Conservation (phyloP, 1,140 invertebrate species). For the Saccostrea echinata region DNA sequence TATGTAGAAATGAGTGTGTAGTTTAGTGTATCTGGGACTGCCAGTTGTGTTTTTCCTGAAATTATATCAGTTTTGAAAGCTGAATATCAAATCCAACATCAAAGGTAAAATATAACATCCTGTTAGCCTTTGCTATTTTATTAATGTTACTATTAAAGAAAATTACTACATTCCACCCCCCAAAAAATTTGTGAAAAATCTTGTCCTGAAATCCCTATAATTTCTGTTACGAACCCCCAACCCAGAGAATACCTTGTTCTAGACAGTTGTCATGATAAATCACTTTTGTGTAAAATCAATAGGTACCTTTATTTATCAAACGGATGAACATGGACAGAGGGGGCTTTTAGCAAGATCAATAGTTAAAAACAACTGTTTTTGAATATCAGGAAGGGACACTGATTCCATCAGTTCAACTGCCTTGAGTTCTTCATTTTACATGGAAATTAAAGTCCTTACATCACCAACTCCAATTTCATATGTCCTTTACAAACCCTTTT, state of each 20-base stretch:
- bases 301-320: neutral
- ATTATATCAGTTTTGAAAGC: neutral
- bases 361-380: neutral
- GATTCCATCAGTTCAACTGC: neutral
- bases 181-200: neutral
- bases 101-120: too few relatives aligned
- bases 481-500: too few relatives aligned
- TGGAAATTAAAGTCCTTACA: neutral
- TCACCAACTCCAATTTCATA: neutral
- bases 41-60: neutral
- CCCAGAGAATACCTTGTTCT: neutral
- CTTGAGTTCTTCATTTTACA: neutral
- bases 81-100: neutral
- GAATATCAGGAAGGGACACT: neutral
- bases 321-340: neutral
- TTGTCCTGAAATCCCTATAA: neutral
- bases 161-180: neutral
- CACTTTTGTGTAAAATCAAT: constrained; percentile 14
- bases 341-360: constrained; percentile 12
- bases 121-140: neutral
- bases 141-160: neutral
- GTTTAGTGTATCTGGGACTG: neutral
- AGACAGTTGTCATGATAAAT: neutral
- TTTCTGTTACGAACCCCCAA: neutral
- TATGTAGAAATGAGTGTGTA: neutral